Evolutionary conservation across 2,797 vertebrate species (phyloP).

Genomic region (Antrozous pallidus): DNA sequence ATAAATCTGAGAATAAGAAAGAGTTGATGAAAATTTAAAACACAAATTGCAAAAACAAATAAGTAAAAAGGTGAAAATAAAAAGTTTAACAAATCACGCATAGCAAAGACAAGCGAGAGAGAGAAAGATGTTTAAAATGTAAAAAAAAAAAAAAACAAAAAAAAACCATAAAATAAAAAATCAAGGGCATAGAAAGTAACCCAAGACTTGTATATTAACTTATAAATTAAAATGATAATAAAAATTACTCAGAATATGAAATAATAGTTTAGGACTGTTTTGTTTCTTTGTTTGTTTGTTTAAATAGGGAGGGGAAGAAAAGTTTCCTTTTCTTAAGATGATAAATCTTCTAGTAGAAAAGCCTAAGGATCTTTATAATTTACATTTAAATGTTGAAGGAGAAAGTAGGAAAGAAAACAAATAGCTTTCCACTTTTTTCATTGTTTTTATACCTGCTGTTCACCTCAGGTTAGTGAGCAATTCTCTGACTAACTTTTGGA

Average conservation of each 20-base stretch:
- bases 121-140: background rate
- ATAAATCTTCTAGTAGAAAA: background rate
- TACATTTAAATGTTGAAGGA: background rate
- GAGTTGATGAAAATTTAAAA: background rate
- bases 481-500: background rate
- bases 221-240: background rate
- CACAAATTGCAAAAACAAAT: background rate
- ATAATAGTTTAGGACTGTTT: background rate
- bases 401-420: background rate
- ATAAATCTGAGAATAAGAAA: background rate
- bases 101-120: background rate
- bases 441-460: background rate
- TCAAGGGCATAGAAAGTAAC: background rate
- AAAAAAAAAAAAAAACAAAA: background rate
- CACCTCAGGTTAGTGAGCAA: background rate
- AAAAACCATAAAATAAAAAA: background rate
- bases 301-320: background rate
- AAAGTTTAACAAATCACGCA: background rate
- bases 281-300: background rate
- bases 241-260: background rate
- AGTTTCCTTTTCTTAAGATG: background rate
- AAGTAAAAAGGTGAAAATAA: background rate
- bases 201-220: background rate
- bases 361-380: background rate
- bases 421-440: no score